These are phyloP conservation scores for Pseudomyrmex pallidus DNA, from an alignment of 1,140 invertebrate species.

Conservation along the genomic window DNA sequence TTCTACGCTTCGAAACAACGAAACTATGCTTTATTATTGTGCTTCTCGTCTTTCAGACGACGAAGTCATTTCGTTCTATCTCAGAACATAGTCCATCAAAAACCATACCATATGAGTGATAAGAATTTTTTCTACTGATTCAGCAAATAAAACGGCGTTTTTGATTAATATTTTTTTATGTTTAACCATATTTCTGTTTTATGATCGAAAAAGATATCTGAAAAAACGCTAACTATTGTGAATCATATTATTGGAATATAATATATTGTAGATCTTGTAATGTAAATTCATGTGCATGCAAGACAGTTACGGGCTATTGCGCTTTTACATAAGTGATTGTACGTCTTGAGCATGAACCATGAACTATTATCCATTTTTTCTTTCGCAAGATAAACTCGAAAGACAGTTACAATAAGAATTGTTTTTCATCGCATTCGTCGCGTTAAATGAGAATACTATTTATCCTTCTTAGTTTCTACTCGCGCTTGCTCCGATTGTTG, in stretches of 20 bases:
- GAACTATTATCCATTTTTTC: constrained; percentile 27
- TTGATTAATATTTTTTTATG: neutral
- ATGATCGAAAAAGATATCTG: neutral
- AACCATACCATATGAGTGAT: constrained; percentile 50
- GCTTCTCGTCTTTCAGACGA: neutral
- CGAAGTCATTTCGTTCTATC: neutral
- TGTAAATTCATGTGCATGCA: constrained; percentile 3
- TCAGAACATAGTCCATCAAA: neutral
- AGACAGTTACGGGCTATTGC: constrained; percentile 11
- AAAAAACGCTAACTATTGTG: neutral
- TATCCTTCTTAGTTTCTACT: constrained; percentile 81
- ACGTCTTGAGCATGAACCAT: constrained; percentile 62
- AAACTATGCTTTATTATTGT: neutral
- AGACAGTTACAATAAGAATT: constrained; percentile 39
- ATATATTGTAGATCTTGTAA: no score
- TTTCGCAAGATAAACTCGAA: constrained; percentile 45
- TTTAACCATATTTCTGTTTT: neutral
- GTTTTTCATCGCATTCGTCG: neutral
- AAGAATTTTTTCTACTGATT: constrained; percentile 13
- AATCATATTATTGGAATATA: neutral
- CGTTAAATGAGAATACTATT: constrained; percentile 75
- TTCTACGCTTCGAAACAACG: constrained; percentile 11
- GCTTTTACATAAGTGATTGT: constrained; percentile 61
- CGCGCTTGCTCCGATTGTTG: constrained; percentile 78
- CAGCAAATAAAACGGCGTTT: constrained; percentile 14